These are phyloP conservation scores for Forbesichthys agassizii DNA, from an alignment of 2,113 vertebrate genomes.

Conservation along the genomic window DNA sequence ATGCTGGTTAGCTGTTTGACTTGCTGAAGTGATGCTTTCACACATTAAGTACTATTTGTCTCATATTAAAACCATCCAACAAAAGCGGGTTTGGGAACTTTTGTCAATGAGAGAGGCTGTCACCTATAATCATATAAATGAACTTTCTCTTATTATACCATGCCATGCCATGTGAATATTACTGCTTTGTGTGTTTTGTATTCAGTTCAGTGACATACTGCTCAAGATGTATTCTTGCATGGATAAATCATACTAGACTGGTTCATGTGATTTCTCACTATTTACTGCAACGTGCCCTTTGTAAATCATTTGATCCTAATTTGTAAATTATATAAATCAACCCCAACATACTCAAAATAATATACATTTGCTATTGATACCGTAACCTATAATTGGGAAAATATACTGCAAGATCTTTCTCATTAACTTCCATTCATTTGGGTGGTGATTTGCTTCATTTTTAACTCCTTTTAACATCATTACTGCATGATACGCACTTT, in stretches of 20 bases:
- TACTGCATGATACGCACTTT: too few species aligned
- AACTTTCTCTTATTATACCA: background rate
- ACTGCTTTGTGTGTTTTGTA: background rate
- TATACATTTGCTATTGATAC: too few species aligned
- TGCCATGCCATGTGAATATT: background rate
- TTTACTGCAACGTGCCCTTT: too few species aligned
- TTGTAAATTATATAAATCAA: too few species aligned
- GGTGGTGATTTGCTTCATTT: too few species aligned
- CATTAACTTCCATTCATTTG: background rate
- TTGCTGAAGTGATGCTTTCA: background rate
- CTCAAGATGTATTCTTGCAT: background rate
- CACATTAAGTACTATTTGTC: background rate
- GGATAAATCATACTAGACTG: too few species aligned
- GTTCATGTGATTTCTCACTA: too few species aligned
- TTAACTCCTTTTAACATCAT: too few species aligned
- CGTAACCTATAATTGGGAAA: too few species aligned
- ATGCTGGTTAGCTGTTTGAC: background rate
- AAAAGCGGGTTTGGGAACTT: background rate
- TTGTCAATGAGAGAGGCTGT: background rate
- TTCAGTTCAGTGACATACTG: background rate
- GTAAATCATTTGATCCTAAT: too few species aligned
- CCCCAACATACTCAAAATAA: too few species aligned
- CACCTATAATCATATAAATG: background rate
- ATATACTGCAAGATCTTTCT: background rate
- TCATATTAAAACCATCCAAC: constrained; percentile 1